Percentiles rank a stretch among this genome's conserved stretches.
phyloP scores from a whole-genome alignment of 2,113 vertebrate genomes.

The Puffinus mauretanicus region DNA sequence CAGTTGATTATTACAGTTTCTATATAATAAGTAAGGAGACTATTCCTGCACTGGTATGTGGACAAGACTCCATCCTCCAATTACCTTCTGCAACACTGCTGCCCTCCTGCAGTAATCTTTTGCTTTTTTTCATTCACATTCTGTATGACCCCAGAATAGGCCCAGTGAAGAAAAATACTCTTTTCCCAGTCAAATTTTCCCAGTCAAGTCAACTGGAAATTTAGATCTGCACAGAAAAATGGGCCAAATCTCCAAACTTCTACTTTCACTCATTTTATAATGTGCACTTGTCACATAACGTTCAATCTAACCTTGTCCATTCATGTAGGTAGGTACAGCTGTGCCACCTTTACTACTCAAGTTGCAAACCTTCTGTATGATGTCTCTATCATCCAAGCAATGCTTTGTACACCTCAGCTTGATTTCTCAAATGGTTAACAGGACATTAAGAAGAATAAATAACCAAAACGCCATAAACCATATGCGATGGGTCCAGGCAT shows the following conservation, averaged over 20 bases:
- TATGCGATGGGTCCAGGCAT: background rate
- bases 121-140: background rate
- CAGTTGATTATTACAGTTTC: background rate
- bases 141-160: background rate
- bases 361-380: background rate
- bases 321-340: background rate
- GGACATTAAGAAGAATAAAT: background rate
- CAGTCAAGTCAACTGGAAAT: background rate
- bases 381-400: background rate
- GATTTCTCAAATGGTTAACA: background rate
- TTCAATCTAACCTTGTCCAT: background rate
- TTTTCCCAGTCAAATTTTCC: background rate
- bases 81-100: background rate
- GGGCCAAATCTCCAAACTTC: background rate
- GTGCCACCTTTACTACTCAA: background rate
- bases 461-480: background rate
- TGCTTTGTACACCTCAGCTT: background rate
- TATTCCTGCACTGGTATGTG: background rate
- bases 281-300: background rate
- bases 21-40: background rate
- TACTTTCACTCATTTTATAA: background rate
- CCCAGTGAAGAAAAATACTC: background rate
- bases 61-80: background rate
- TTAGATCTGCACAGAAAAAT: background rate
- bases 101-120: background rate